These are phyloP conservation scores for Agelaius tricolor DNA, from an alignment of 2,113 vertebrate genomes.

Conservation along the genomic window DNA sequence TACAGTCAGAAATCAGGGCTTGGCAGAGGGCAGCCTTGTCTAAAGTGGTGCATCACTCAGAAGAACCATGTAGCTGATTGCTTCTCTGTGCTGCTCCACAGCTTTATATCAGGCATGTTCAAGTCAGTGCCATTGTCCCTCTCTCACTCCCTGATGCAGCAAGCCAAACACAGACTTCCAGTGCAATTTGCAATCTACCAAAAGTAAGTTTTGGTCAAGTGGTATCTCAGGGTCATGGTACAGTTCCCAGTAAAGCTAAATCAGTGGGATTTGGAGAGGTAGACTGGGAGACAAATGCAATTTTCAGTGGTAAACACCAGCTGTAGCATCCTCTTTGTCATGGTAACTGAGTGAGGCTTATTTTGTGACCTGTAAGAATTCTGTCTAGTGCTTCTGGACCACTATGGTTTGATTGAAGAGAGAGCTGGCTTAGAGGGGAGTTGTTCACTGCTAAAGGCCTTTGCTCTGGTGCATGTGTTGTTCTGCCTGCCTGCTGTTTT, in stretches of 20 bases:
- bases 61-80: not conserved
- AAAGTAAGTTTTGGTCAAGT: not conserved
- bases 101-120: not conserved
- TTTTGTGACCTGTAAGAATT: not conserved
- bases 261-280: not conserved
- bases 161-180: not conserved
- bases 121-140: not conserved
- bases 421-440: rapidly evolving
- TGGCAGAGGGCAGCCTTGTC: not conserved
- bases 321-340: not conserved
- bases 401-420: not conserved
- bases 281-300: not conserved
- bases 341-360: not conserved
- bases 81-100: not conserved
- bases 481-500: not conserved
- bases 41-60: not conserved
- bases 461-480: not conserved
- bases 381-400: not conserved
- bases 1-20: not conserved
- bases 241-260: not conserved
- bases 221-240: not conserved
- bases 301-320: not conserved
- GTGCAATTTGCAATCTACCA: not conserved
- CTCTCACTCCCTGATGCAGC: not conserved
- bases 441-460: not conserved